Percentiles rank a stretch among this genome's conserved stretches.
Evolutionary conservation across 2,888 invertebrate genomes (phyloP).

Genomic region (Antheraea assamensis): DNA sequence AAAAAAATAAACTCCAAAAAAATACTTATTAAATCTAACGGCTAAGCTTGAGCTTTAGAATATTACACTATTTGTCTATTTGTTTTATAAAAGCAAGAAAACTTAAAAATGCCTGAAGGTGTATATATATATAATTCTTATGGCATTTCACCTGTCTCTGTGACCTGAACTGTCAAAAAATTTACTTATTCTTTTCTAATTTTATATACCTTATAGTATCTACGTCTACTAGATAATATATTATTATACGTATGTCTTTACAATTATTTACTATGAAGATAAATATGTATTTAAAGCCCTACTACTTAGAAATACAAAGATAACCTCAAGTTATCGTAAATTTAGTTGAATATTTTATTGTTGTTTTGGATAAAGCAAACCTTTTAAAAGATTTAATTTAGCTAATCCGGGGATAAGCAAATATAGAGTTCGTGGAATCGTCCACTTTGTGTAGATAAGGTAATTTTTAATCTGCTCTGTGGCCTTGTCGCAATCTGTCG

Average conservation of each 20-base stretch:
- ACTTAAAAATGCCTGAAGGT: too few species aligned
- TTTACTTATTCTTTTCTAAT: not conserved
- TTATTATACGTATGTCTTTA: not conserved
- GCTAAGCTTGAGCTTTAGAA: too few species aligned
- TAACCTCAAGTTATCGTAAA: not conserved
- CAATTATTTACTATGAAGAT: not conserved
- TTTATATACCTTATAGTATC: not conserved
- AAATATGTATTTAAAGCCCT: not conserved
- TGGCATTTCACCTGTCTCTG: too few species aligned
- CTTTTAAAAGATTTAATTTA: slow-evolving; percentile 9
- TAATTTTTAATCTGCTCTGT: slow-evolving; percentile 7
- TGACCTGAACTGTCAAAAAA: not conserved
- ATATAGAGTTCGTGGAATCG: slow-evolving; percentile 8
- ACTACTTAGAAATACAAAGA: slow-evolving; percentile 2
- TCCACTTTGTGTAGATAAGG: not conserved
- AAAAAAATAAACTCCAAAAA: too few species aligned
- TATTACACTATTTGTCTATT: too few species aligned
- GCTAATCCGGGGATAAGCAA: slow-evolving; percentile 5
- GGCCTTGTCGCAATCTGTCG: not conserved
- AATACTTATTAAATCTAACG: too few species aligned
- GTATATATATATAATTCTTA: too few species aligned
- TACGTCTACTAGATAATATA: not conserved
- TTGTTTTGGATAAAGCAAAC: not conserved
- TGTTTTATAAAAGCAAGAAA: too few species aligned
- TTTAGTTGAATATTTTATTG: not conserved